Evolutionary conservation across 30 jellyfish, hydroid and myxozoan species (phyloP).

Genomic region (Cassiopea xamachana): DNA sequence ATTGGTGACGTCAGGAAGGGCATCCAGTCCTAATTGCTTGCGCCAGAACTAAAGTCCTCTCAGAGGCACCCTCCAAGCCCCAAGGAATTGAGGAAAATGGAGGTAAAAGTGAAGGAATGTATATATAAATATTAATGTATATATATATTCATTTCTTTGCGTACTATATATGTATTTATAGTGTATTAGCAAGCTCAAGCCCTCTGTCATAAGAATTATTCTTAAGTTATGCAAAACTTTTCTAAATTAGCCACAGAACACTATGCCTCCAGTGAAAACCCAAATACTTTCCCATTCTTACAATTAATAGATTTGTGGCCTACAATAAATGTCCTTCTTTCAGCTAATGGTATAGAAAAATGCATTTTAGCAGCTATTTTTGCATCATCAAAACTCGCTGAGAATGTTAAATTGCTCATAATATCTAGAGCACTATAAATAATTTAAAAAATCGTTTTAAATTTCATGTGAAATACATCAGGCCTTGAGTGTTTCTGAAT

Average conservation of each 20-base stretch:
- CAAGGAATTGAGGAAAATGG: not conserved
- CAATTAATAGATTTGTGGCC: not conserved
- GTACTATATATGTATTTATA: too few species aligned
- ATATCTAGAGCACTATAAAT: not conserved
- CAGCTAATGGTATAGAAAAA: conserved; percentile 1
- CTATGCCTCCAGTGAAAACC: not conserved
- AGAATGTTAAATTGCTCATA: not conserved
- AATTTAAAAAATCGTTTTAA: not conserved
- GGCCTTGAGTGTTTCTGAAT: not conserved
- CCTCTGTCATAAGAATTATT: too few species aligned
- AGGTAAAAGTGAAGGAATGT: not conserved
- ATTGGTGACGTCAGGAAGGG: too few species aligned
- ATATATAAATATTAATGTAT: too few species aligned
- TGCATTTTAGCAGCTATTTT: not conserved
- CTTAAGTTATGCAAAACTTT: not conserved
- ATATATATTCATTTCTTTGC: too few species aligned
- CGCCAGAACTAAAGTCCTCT: too few species aligned
- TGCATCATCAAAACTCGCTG: not conserved
- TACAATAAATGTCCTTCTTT: not conserved
- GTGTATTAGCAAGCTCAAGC: too few species aligned
- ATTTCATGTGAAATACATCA: not conserved
- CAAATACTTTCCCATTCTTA: too few species aligned
- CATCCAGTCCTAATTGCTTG: too few species aligned
- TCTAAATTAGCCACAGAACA: not conserved
- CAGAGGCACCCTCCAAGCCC: too few species aligned